Conservation (phyloP, 2,888 invertebrate species). For the Platycnemis pennipes region DNA sequence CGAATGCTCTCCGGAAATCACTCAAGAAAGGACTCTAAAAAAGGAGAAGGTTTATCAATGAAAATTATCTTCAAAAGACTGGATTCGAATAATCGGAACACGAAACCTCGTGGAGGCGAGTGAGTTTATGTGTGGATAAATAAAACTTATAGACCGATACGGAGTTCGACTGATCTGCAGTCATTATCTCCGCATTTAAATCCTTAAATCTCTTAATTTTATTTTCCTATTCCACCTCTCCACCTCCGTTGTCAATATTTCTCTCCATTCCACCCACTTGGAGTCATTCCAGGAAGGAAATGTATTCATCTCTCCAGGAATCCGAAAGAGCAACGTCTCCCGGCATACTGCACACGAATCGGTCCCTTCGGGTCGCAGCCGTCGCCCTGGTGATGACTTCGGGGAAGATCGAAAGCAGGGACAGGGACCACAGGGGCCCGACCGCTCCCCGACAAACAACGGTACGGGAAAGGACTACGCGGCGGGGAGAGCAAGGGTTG, state of each 20-base stretch:
- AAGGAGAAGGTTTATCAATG: too few relatives aligned
- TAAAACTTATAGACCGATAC: too few relatives aligned
- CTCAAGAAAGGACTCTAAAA: too few relatives aligned
- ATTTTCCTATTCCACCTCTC: neutral
- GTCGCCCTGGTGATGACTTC: neutral
- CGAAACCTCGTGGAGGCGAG: too few relatives aligned
- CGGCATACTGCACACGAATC: neutral
- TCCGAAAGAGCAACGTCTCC: neutral
- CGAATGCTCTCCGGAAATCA: too few relatives aligned
- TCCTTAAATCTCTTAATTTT: neutral
- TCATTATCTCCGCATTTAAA: too few relatives aligned
- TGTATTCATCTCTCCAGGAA: neutral
- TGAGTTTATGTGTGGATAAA: too few relatives aligned
- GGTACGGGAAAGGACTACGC: neutral
- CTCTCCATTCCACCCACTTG: neutral
- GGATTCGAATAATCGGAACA: too few relatives aligned
- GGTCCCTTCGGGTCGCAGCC: neutral
- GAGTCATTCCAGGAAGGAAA: neutral
- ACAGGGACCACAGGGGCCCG: neutral
- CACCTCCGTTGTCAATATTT: neutral
- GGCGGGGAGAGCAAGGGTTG: neutral
- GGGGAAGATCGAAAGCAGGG: neutral
- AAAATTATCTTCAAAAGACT: too few relatives aligned
- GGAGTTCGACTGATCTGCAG: too few relatives aligned
- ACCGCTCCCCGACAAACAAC: neutral